Evolutionary conservation across 2,113 vertebrate species (phyloP), one percentile per base, ranked within the genome.

Genomic region (Barnardius zonarius): DNA sequence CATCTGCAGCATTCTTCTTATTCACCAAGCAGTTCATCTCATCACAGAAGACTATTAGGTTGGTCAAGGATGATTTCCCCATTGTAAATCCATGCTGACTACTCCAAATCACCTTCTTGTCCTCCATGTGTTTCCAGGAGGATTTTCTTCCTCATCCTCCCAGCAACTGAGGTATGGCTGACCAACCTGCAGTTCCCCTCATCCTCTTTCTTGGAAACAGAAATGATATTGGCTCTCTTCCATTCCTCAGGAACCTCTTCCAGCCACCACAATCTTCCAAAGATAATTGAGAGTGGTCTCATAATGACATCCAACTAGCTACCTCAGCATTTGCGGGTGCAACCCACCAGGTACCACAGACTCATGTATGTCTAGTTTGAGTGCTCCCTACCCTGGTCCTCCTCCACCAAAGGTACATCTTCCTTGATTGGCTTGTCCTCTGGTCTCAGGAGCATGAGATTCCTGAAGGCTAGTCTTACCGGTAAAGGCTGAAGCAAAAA

Each of bases 21-120:
- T 70, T 70, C 35, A 66, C 15, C 24, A 75, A 76, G 39, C 18
- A 39, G 48, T n/a, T 33, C 27, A 37, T 17, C 33, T 82, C 33
- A 51, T 18, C 1, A 8, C 4, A 44, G 28, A 44, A 44, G 28
- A 24, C 1, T 0, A 62, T 35, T 4, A 55, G 7, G 11, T 25
- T 35, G 19, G 9, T 66, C 49, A 80, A 48, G 20, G 44, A 61
- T 9, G 3, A 66, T 20, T 75, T 66, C 49, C 15, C 27, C 31
- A 62, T 76, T 2, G 13, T 49, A 80, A 95, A 75, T 25, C 51
- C 39, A 79, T 33, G n/a, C 17, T 37, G 19, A 69, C 57, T 63
- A 59, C 11, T 57, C 48, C 25, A 1, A 64, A 68, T 23, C 61
- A 68, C 48, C 43, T 62, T 66, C 49, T 61, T 67, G 44, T 22